Base-by-base conservation (phyloP, 2,113 vertebrate genomes). In the Mus musculus region DNA sequence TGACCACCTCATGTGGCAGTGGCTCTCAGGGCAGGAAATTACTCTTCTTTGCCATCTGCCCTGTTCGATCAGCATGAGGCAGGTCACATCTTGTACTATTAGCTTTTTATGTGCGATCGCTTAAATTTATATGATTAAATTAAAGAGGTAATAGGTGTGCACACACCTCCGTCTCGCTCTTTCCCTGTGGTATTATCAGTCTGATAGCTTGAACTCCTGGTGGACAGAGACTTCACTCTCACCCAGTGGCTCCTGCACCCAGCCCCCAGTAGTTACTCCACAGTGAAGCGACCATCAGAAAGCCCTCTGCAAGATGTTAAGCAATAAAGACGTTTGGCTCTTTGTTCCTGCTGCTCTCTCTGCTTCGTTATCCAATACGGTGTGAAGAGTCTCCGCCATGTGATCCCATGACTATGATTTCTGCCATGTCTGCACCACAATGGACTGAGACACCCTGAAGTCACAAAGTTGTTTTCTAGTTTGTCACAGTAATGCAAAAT, bases 101-200 rank as follows among this genome's bases (percentile, higher is more conserved):
- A 54, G 76, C 76, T 73, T 90, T 94, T 88, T 61, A 90, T 73
- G 84, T 71, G 82, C 91, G 59, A 56, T 63, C 81, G 22, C 67
- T 86, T 86, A 80, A 7, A 81, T 89, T 52, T 94, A 75, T 39
- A 82, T 73, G 95, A 92, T 76, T 90, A 54, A 86, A 73, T 81
- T 24, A 89, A 89, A 89, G 71, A 59, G 69, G 87, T 59, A 84
- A 72, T 26, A 39, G 42, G 76, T 93, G 76, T 22, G 11, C 3
- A 24, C 49, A 28, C 94, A 49, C 63, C 71, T 92, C 54, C 69
- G 1, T 9, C 81, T 36, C 52, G 72, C 10, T 17, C 54, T 86
- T 81, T 63, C 82, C 56, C 49, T 24, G 16, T 7, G 0, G 61
- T 8, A 7, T 19, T 85, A 10, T 78, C 28, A 73, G 16, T n/a